phyloP scores from a whole-genome alignment of 2,113 vertebrate species.

The Psilopogon haemacephalus region DNA sequence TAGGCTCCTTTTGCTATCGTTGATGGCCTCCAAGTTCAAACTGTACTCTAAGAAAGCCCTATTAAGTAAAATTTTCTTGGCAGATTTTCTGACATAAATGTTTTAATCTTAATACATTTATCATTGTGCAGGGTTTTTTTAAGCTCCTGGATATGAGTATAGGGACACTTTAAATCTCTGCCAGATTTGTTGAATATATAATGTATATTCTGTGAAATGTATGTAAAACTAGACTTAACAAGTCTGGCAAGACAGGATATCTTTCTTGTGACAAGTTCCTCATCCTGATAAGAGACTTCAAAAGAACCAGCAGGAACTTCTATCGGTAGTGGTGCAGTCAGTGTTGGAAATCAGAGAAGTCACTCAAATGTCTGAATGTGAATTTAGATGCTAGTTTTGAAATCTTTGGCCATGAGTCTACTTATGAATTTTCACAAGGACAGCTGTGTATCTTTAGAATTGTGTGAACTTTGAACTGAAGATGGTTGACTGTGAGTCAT shows the following conservation, averaged over 20 bases:
- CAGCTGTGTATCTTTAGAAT: background rate
- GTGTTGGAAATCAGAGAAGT: background rate
- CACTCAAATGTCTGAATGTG: background rate
- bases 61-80: background rate
- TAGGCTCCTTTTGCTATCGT: background rate
- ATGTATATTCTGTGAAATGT: background rate
- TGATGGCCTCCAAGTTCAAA: background rate
- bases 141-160: background rate
- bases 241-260: conserved; percentile 4
- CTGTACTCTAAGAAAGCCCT: background rate
- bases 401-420: background rate
- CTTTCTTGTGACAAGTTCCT: background rate
- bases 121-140: background rate
- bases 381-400: background rate
- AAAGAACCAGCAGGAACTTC: background rate
- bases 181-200: background rate
- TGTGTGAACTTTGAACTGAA: background rate
- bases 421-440: background rate
- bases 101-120: background rate
- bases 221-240: conserved; percentile 1
- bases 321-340: background rate
- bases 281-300: background rate
- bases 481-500: background rate
- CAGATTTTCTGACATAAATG: background rate
- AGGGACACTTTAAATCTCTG: background rate